phyloP scores from a whole-genome alignment of 1,140 invertebrate species.

The Hormaphis cornu region DNA sequence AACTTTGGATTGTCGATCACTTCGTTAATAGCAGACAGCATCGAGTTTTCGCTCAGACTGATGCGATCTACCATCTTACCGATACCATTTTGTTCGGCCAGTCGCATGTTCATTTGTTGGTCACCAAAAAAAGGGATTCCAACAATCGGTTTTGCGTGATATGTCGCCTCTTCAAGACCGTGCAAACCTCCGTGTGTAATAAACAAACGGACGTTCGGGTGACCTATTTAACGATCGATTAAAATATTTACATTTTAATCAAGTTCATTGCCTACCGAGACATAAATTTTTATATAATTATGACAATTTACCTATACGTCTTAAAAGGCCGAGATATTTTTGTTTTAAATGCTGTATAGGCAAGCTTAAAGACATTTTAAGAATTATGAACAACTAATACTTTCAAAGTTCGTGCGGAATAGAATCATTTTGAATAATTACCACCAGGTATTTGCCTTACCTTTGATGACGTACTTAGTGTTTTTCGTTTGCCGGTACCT shows the following conservation, averaged over 20 bases:
- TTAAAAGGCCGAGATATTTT: no score
- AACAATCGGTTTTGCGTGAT: conserved; percentile 45
- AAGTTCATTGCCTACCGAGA: no score
- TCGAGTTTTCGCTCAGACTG: conserved; percentile 1
- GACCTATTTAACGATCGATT: conserved; percentile 35
- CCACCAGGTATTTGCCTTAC: no score
- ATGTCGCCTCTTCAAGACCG: conserved; percentile 45
- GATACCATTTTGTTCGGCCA: conserved; percentile 42
- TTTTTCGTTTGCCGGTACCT: no score
- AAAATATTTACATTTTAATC: neutral
- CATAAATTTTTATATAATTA: no score
- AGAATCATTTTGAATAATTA: no score
- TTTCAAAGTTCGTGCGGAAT: no score
- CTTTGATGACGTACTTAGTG: no score
- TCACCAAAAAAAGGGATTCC: conserved; percentile 56
- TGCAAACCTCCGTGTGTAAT: conserved; percentile 51
- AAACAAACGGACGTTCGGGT: conserved; percentile 44
- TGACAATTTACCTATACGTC: no score
- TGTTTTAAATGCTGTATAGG: no score
- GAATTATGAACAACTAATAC: no score
- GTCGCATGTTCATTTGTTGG: conserved; percentile 46
- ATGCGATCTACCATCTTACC: conserved; percentile 35
- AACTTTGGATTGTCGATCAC: neutral
- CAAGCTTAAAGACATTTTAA: no score
- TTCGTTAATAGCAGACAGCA: neutral